A percentile compares a stretch with the other conserved stretches of the same genome.
These are phyloP conservation scores for Laspeyria flexula DNA, from an alignment of 2,888 invertebrate genomes.

Conservation along the genomic window DNA sequence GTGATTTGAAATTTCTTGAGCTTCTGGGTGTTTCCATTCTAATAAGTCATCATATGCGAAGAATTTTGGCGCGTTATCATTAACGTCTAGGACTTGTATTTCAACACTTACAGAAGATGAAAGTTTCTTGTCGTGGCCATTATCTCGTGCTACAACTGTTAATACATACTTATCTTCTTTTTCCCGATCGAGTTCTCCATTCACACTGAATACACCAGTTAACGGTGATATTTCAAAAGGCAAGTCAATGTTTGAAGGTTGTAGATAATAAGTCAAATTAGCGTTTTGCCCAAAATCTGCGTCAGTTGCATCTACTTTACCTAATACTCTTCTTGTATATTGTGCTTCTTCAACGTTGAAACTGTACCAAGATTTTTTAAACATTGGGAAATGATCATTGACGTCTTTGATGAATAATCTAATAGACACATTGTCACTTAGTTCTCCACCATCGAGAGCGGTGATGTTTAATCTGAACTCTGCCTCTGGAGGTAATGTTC, in stretches of 20 bases:
- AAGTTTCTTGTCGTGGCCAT: constrained; percentile 87
- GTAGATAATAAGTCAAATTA: constrained; percentile 90
- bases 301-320: constrained; percentile 92
- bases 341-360: constrained; percentile 93
- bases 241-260: constrained; percentile 73
- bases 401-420: constrained; percentile 91
- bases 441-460: constrained; percentile 91
- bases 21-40: constrained; percentile 79
- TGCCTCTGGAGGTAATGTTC: constrained; percentile 90
- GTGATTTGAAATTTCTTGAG: constrained; percentile 77
- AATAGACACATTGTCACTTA: constrained; percentile 89
- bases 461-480: constrained; percentile 91
- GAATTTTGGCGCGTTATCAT: constrained; percentile 93
- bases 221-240: constrained; percentile 90
- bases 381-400: constrained; percentile 94
- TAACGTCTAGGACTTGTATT: constrained; percentile 92
- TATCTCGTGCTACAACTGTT: constrained; percentile 90
- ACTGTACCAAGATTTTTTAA: constrained; percentile 93
- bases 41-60: constrained; percentile 90
- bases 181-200: constrained; percentile 92
- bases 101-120: constrained; percentile 92
- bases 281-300: constrained; percentile 93
- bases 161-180: constrained; percentile 89
- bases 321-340: constrained; percentile 90
- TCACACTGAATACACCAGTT: constrained; percentile 89